phyloP scores from a whole-genome alignment of 2,888 invertebrate species.

The Bellardia pandia region DNA sequence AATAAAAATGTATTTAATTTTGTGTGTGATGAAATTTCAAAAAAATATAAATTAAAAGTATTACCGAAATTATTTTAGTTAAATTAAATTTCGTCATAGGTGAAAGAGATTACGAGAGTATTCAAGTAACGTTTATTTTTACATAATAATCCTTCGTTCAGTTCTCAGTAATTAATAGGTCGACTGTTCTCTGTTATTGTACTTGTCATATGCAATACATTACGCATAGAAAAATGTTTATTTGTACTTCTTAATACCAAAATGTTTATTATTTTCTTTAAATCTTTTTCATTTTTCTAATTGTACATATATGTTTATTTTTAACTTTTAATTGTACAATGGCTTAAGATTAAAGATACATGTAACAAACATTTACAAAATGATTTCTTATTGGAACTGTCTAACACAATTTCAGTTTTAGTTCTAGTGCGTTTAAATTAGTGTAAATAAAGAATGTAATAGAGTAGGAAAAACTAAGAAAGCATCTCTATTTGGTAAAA shows the following conservation, averaged over 20 bases:
- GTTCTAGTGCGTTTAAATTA: neutral
- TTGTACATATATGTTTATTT: conserved; percentile 51
- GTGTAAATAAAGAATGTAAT: conserved; percentile 45
- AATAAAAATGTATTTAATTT: neutral
- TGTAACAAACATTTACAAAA: conserved; percentile 62
- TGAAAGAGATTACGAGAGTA: no score
- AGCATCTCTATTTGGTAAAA: conserved; percentile 25
- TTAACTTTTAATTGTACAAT: conserved; percentile 49
- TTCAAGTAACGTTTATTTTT: no score
- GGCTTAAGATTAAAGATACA: conserved; percentile 54
- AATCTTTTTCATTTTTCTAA: conserved; percentile 37
- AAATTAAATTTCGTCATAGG: no score
- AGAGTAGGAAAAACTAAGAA: conserved; percentile 49
- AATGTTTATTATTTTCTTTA: conserved; percentile 34
- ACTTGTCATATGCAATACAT: neutral
- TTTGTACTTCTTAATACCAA: conserved; percentile 49
- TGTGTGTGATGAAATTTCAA: no score
- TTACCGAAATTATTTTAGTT: no score
- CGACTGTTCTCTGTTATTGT: no score
- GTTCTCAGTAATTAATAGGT: no score
- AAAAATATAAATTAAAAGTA: no score
- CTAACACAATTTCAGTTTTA: conserved; percentile 4
- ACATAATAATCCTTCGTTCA: no score
- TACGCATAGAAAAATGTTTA: conserved; percentile 1
- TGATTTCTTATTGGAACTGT: conserved; percentile 25